Evolutionary conservation across 2,113 vertebrate species (phyloP).

Genomic region (Argyrosomus japonicus): DNA sequence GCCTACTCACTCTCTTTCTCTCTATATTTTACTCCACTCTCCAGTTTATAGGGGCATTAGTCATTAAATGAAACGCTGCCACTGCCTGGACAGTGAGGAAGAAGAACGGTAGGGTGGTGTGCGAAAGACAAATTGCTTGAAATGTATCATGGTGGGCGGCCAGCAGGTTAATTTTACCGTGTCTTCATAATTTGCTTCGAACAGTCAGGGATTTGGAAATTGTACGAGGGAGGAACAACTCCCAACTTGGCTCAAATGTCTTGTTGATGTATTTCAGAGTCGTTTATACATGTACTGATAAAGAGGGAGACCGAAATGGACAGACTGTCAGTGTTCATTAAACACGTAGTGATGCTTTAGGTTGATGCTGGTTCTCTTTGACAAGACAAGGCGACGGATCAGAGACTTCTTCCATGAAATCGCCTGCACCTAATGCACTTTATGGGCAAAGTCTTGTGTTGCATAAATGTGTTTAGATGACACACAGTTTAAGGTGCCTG

Average conservation of each 20-base stretch:
- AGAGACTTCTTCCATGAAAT: conserved; percentile 15
- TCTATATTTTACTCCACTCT: conserved; percentile 36
- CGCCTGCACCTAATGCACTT: background rate
- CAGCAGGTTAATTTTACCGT: conserved; percentile 5
- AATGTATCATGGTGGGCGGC: conserved; percentile 26
- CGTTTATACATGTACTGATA: background rate
- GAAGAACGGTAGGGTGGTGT: conserved; percentile 19
- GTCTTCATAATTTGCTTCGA: conserved; percentile 12
- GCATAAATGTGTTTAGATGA: background rate
- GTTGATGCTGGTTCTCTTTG: conserved; percentile 19
- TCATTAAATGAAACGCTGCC: conserved; percentile 57
- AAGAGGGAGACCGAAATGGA: conserved; percentile 18
- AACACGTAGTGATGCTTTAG: conserved; percentile 1
- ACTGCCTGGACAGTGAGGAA: conserved; percentile 16
- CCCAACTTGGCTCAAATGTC: background rate
- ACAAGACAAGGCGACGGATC: conserved; percentile 30
- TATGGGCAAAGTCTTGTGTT: background rate
- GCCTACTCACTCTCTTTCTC: conserved; percentile 40
- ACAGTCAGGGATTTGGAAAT: background rate
- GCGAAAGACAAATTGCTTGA: conserved; percentile 26
- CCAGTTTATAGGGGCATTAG: conserved; percentile 57
- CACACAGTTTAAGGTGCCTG: conserved; percentile 6
- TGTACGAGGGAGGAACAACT: background rate
- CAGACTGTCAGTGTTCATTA: conserved; percentile 22
- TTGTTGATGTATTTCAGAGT: conserved; percentile 2